Conservation (phyloP, 2,888 invertebrate genomes). For the Incurvaria masculella region DNA sequence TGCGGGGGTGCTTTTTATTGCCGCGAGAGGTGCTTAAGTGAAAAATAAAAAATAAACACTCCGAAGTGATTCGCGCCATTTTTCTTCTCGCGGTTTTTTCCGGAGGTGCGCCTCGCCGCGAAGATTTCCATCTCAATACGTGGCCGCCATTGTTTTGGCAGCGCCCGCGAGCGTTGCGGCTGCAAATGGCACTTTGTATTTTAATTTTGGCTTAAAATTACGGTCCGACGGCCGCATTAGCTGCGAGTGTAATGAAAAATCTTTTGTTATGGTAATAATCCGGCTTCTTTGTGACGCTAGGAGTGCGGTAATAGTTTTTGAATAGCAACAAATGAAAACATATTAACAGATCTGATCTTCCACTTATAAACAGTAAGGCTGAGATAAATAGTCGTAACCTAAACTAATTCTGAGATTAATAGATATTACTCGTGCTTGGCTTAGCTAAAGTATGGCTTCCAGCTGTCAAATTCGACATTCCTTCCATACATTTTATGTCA, state of each 20-base stretch:
- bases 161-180: not conserved
- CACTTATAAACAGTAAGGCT: too few relatives aligned
- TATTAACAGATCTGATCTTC: too few relatives aligned
- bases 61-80: not conserved
- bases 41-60: slow-evolving; percentile 42
- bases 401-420: too few relatives aligned
- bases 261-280: not conserved
- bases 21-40: slow-evolving; percentile 39
- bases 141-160: not conserved
- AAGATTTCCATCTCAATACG: not conserved
- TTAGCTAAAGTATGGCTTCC: too few relatives aligned
- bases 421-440: too few relatives aligned
- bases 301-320: too few relatives aligned
- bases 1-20: slow-evolving; percentile 32
- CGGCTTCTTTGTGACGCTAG: not conserved
- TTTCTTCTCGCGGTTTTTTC: not conserved
- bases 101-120: not conserved
- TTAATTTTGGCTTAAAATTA: not conserved
- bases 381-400: too few relatives aligned
- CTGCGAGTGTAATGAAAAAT: not conserved
- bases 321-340: too few relatives aligned
- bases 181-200: not conserved
- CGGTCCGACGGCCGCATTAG: not conserved
- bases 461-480: too few relatives aligned
- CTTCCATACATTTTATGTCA: too few relatives aligned